Percentiles rank a stretch among this genome's conserved stretches.
Evolutionary conservation across 2,797 vertebrate genomes (phyloP).

Genomic region (Chaetophractus vellerosus): DNA sequence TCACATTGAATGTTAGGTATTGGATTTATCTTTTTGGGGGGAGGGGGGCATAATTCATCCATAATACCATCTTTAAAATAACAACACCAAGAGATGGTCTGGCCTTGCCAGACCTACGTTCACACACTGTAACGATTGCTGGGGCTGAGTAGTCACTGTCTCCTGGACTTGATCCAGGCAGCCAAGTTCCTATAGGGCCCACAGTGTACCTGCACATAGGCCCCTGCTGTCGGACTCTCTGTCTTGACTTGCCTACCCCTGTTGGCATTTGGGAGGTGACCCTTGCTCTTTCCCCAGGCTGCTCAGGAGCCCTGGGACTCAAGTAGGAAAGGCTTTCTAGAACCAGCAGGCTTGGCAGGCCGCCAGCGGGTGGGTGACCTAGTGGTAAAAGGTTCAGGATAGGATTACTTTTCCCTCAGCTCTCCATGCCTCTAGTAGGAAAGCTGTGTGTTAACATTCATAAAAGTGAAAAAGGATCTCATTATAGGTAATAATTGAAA

Average conservation of each 20-base stretch:
- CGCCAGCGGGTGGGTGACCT: background rate
- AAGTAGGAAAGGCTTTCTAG: background rate
- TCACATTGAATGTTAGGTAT: no score
- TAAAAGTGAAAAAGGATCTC: slow-evolving; percentile 27
- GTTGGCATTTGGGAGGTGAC: background rate
- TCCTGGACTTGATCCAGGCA: background rate
- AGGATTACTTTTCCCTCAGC: slow-evolving; percentile 1
- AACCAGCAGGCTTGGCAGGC: slow-evolving; percentile 26
- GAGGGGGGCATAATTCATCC: no score
- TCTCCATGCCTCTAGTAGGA: slow-evolving; percentile 17
- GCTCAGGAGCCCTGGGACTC: background rate
- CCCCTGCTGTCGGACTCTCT: background rate
- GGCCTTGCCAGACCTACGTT: background rate
- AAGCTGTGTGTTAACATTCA: slow-evolving; percentile 11
- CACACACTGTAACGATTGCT: background rate
- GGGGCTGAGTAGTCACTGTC: background rate
- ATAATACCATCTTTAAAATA: background rate
- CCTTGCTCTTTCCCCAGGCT: background rate
- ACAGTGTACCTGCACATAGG: background rate
- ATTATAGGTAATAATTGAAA: slow-evolving; percentile 61
- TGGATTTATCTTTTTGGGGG: no score
- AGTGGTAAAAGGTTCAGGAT: slow-evolving; percentile 8
- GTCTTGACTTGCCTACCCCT: background rate
- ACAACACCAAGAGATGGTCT: background rate
- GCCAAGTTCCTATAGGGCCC: background rate